A percentile compares a stretch with the other conserved stretches of the same genome.
These are phyloP conservation scores for Todiramphus chloris DNA, from an alignment of 2,113 vertebrate species.

Conservation along the genomic window DNA sequence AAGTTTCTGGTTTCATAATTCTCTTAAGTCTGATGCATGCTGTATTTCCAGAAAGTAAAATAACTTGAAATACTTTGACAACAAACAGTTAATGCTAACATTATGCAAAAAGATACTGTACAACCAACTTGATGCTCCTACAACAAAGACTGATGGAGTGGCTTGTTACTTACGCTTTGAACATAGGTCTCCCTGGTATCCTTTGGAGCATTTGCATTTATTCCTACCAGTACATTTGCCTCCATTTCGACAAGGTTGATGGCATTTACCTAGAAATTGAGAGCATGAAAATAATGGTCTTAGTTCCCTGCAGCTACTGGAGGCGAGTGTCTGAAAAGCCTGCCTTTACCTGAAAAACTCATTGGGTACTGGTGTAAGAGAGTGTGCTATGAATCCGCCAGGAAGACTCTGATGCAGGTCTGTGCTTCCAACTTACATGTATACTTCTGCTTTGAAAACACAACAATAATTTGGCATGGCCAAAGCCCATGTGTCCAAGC, in stretches of 20 bases:
- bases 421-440: background rate
- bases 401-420: background rate
- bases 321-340: background rate
- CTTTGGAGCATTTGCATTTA: conserved; percentile 90
- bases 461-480: background rate
- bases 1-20: background rate
- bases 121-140: background rate
- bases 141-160: background rate
- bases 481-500: background rate
- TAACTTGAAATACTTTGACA: background rate
- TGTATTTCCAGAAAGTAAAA: background rate
- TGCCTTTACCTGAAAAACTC: background rate
- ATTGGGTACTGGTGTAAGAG: background rate
- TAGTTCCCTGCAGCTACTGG: background rate
- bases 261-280: conserved; percentile 82
- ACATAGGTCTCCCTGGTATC: conserved; percentile 89
- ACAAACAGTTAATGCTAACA: background rate
- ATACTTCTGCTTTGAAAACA: background rate
- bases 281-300: background rate
- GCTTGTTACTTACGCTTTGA: conserved; percentile 82
- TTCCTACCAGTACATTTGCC: conserved; percentile 90
- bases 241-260: conserved; percentile 85
- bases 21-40: background rate
- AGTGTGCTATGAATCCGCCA: background rate
- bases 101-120: background rate